These are phyloP conservation scores for Hesperia comma DNA, from an alignment of 2,888 invertebrate species.

Conservation along the genomic window DNA sequence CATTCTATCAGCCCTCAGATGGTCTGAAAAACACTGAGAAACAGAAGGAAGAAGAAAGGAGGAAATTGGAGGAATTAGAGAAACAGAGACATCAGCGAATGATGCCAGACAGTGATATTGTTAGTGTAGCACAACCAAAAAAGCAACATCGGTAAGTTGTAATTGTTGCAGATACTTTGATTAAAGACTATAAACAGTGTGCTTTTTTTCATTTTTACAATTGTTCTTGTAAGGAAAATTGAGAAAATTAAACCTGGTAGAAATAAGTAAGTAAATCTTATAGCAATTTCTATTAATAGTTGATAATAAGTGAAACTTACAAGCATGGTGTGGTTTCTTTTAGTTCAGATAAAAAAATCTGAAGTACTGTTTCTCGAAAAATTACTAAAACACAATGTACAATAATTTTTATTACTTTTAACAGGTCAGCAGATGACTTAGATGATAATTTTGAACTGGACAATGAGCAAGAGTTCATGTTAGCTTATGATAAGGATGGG, in stretches of 20 bases:
- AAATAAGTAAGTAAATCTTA: no score
- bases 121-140: constrained; percentile 50
- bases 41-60: constrained; percentile 90
- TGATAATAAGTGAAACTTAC: no score
- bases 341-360: no score
- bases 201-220: no score
- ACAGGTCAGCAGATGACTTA: constrained; percentile 92
- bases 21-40: constrained; percentile 93
- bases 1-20: constrained; percentile 86
- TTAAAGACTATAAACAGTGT: no score
- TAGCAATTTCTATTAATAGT: no score
- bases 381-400: no score
- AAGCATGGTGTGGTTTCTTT: no score
- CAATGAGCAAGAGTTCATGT: constrained; percentile 76
- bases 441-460: constrained; percentile 91
- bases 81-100: constrained; percentile 90
- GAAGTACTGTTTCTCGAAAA: no score
- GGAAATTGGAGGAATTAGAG: constrained; percentile 90
- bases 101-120: constrained; percentile 83
- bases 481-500: constrained; percentile 80
- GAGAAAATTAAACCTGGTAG: no score
- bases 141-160: constrained; percentile 84
- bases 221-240: no score
- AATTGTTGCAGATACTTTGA: no score
- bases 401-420: constrained; percentile 25